These are phyloP conservation scores for Caranx melampygus DNA, from an alignment of 2,113 vertebrate genomes.

Conservation along the genomic window DNA sequence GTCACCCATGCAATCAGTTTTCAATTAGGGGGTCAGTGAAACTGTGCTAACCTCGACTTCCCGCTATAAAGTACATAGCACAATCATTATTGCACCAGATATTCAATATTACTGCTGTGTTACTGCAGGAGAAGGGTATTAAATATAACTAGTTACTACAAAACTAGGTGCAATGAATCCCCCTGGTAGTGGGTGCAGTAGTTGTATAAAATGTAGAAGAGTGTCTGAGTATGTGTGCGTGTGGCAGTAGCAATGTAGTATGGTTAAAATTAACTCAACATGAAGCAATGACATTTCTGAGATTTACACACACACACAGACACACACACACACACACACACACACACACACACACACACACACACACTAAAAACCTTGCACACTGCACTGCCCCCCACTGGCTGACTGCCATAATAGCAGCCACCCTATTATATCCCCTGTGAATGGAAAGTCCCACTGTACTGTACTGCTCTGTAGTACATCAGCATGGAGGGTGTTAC, in stretches of 20 bases:
- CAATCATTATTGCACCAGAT: not conserved
- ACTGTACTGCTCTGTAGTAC: not conserved
- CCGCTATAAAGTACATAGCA: conserved; percentile 32
- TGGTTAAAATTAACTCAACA: conserved; percentile 20
- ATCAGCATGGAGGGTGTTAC: not conserved
- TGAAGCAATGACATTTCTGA: conserved; percentile 11
- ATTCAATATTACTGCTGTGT: conserved; percentile 21
- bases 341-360: conserved; percentile 1
- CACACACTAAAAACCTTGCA: conserved; percentile 47
- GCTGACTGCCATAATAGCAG: conserved; percentile 24
- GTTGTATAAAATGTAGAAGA: not conserved
- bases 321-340: conserved; percentile 9
- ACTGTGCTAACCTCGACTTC: conserved; percentile 58
- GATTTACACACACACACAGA: not conserved
- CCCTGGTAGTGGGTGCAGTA: not conserved
- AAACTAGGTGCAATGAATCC: not conserved
- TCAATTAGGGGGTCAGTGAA: conserved; percentile 71
- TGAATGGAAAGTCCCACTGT: not conserved
- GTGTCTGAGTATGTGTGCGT: not conserved
- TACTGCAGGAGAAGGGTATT: not conserved
- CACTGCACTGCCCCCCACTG: conserved; percentile 72
- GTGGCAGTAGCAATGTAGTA: not conserved
- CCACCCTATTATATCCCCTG: not conserved
- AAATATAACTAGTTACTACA: not conserved
- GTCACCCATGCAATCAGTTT: conserved; percentile 64